These are phyloP conservation scores for Pangasius sanitwongsei DNA, from an alignment of 2,797 vertebrate genomes.

Conservation along the genomic window DNA sequence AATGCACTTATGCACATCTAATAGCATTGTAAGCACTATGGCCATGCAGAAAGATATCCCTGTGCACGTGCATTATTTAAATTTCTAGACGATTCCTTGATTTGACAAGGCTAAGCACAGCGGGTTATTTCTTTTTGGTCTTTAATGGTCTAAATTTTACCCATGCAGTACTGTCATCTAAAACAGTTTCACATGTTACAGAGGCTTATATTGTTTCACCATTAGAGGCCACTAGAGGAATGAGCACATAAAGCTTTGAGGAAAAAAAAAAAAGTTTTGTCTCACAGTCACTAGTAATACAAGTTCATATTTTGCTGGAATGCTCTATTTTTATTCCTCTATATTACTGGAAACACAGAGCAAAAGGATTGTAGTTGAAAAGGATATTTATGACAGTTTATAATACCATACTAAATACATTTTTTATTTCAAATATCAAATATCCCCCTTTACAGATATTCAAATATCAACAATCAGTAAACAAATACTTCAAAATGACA, in stretches of 20 bases:
- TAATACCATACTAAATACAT: not conserved
- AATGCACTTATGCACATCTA: not conserved
- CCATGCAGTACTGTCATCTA: not conserved
- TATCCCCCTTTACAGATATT: not conserved
- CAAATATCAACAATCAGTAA: not conserved
- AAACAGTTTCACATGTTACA: not conserved
- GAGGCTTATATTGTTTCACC: not conserved
- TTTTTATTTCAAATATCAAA: not conserved
- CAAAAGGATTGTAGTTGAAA: not conserved
- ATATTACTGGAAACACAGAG: not conserved
- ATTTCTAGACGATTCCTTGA: not conserved
- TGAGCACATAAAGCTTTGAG: not conserved
- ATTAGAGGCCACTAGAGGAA: not conserved
- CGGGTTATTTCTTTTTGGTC: not conserved
- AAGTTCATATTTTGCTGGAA: not conserved
- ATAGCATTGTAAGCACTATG: not conserved
- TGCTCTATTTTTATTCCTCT: not conserved
- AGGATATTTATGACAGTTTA: not conserved
- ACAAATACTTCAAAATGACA: not conserved
- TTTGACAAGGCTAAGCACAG: not conserved
- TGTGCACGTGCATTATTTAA: not conserved
- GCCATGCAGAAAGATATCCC: not conserved
- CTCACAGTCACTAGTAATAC: not conserved
- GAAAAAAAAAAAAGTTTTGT: not conserved
- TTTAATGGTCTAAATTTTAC: not conserved